phyloP scores from a whole-genome alignment of 2,113 vertebrate species.

The Enhydra lutris region DNA sequence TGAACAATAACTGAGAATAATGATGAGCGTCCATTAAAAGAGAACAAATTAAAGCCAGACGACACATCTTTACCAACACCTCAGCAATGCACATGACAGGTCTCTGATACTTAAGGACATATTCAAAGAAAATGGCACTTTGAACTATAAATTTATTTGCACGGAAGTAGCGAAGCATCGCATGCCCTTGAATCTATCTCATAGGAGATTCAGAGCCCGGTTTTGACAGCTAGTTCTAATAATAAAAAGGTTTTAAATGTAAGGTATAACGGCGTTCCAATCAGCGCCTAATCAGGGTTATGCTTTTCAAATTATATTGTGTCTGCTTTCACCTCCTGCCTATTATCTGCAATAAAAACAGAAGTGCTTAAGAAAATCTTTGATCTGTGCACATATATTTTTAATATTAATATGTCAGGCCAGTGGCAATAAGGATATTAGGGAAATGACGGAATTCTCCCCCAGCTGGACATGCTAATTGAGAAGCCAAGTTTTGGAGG shows the following conservation, averaged over 20 bases:
- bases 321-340: constrained; percentile 86
- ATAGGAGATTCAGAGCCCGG: constrained; percentile 17
- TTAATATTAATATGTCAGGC: constrained; percentile 92
- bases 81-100: constrained; percentile 46
- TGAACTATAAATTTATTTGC: constrained; percentile 73
- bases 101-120: constrained; percentile 56
- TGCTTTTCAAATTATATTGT: constrained; percentile 85
- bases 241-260: constrained; percentile 83
- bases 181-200: constrained; percentile 70
- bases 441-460: constrained; percentile 92
- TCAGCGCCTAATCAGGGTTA: constrained; percentile 86
- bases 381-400: constrained; percentile 83
- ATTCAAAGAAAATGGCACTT: constrained; percentile 64
- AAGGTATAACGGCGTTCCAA: constrained; percentile 78
- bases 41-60: constrained; percentile 59
- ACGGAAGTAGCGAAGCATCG: constrained; percentile 53
- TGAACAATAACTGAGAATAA: constrained; percentile 36
- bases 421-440: constrained; percentile 92
- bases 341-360: constrained; percentile 86
- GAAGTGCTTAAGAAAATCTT: constrained; percentile 84
- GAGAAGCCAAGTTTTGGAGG: constrained; percentile 95
- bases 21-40: constrained; percentile 43
- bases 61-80: constrained; percentile 47
- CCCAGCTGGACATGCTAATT: constrained; percentile 98
- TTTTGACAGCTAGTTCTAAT: constrained; percentile 79